A percentile compares a stretch with the other conserved stretches of the same genome.
Conservation (phyloP, 2,888 invertebrate genomes). For the Odontomyia ornata region DNA sequence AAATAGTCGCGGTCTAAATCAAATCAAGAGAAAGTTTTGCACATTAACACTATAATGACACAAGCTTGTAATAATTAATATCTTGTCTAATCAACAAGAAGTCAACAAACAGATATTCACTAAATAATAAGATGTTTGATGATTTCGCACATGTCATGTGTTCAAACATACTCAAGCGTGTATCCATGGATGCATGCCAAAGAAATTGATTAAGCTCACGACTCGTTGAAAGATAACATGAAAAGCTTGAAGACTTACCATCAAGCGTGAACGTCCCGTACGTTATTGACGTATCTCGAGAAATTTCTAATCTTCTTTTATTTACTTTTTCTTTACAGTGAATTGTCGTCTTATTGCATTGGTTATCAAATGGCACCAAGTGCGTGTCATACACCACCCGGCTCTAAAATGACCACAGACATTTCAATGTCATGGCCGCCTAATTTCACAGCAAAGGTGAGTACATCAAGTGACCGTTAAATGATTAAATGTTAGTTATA, state of each 20-base stretch:
- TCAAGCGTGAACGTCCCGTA: too few relatives aligned
- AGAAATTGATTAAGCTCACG: too few relatives aligned
- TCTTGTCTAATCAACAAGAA: conserved; percentile 7
- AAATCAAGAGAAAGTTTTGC: conserved; percentile 34
- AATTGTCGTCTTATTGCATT: conserved; percentile 63
- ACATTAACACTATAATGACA: neutral
- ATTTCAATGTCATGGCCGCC: conserved; percentile 53
- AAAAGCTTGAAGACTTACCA: too few relatives aligned
- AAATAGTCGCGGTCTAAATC: conserved; percentile 30
- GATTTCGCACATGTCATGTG: too few relatives aligned
- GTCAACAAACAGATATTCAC: neutral
- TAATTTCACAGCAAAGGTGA: conserved; percentile 60
- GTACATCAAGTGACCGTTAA: neutral
- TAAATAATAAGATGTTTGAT: neutral
- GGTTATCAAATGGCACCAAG: conserved; percentile 67
- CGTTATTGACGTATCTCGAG: too few relatives aligned
- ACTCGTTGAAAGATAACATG: too few relatives aligned
- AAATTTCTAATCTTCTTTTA: conserved; percentile 42
- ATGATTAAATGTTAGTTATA: neutral
- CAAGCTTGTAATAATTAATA: conserved; percentile 2
- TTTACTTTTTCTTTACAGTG: conserved; percentile 61
- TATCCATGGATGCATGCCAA: neutral
- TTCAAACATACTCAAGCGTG: neutral
- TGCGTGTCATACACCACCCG: conserved; percentile 61
- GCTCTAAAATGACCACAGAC: conserved; percentile 51